Base-by-base conservation (phyloP, 2,797 vertebrate species). In the Pangasius mekongensis region DNA sequence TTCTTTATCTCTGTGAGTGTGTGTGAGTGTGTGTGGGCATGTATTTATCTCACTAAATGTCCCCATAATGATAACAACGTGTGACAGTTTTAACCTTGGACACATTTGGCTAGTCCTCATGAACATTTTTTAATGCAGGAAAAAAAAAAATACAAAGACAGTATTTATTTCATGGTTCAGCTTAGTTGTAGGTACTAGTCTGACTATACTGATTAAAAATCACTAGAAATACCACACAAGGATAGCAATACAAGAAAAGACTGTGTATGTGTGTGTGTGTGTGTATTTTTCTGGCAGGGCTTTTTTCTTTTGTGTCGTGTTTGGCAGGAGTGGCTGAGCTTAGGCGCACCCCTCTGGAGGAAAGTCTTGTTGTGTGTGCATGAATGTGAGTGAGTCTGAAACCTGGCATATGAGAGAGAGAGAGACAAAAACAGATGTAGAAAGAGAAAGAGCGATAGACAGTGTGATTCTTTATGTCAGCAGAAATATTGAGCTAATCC, bases 311-410 rank as follows among this genome's bases (percentile, higher is more conserved):
- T 83, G 90, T 94, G 88, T 86, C 58, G 81, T 92, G 91, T 87
- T 83, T 89, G 77, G 80, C 80, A 77, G 90, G 92, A 94, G 90
- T 83, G 89, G 92, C 93, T 90, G 91, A 92, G 90, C 89, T 86
- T 66, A 90, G 91, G 83, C 83, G 54, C 89, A 90, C 47, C 85
- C 86, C 90, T 90, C 86, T 84, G 47, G 60, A 52, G 36, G 62
- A 74, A n/a, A 73, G 77, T 85, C 49, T 83, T 22, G 13, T 43
- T 86, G 60, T 67, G 22, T 66, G 18, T 84, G 36, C 5, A 11
- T 13, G 22, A 58, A 39, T 24, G 64, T 47, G 64, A 74, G 43
- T 76, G n/a, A 77, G 47, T 49, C 62, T 43, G 5, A 82, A 81
- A 82, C 30, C 10, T 82, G 47, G 3, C 39, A 24, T 11, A 3